A percentile compares a stretch with the other conserved stretches of the same genome.
These are phyloP conservation scores for Leguminivora glycinivorella DNA, from an alignment of 1,140 invertebrate species.

Conservation along the genomic window DNA sequence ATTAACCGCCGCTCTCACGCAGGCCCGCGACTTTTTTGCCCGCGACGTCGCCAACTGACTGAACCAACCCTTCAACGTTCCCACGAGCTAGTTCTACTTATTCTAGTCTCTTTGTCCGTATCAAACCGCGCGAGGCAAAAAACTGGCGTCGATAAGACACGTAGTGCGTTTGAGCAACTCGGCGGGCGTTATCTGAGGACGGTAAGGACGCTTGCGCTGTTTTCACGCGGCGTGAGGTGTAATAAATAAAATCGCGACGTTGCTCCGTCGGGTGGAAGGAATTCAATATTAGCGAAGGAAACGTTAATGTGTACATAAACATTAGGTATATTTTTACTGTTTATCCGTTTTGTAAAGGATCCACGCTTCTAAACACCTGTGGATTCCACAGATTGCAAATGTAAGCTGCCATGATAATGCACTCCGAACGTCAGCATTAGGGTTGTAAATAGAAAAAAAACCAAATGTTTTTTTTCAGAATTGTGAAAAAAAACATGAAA, in stretches of 20 bases:
- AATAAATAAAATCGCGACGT: not conserved
- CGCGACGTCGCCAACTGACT: slow-evolving; percentile 18
- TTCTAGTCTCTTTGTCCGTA: slow-evolving; percentile 20
- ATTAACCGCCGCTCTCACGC: slow-evolving; percentile 45
- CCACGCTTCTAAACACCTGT: too few species aligned
- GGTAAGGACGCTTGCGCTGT: not conserved
- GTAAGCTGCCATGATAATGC: too few species aligned
- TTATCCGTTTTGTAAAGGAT: too few species aligned
- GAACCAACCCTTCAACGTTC: slow-evolving; percentile 40
- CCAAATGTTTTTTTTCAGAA: too few species aligned
- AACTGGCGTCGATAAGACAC: slow-evolving; percentile 17
- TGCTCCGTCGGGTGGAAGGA: not conserved
- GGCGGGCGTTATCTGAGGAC: not conserved
- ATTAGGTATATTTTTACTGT: too few species aligned
- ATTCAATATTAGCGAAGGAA: not conserved
- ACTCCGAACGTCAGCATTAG: too few species aligned
- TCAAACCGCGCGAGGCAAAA: slow-evolving; percentile 14
- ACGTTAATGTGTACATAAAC: not conserved
- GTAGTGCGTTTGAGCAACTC: slow-evolving; percentile 9
- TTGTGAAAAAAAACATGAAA: too few species aligned
- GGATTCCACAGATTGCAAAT: too few species aligned
- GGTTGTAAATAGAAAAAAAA: too few species aligned
- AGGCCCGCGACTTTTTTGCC: slow-evolving; percentile 38
- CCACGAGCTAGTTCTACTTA: slow-evolving; percentile 34
- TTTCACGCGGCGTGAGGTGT: not conserved